These are phyloP conservation scores for Gasterosteus aculeatus DNA, from an alignment of 2,113 vertebrate species.

Conservation along the genomic window DNA sequence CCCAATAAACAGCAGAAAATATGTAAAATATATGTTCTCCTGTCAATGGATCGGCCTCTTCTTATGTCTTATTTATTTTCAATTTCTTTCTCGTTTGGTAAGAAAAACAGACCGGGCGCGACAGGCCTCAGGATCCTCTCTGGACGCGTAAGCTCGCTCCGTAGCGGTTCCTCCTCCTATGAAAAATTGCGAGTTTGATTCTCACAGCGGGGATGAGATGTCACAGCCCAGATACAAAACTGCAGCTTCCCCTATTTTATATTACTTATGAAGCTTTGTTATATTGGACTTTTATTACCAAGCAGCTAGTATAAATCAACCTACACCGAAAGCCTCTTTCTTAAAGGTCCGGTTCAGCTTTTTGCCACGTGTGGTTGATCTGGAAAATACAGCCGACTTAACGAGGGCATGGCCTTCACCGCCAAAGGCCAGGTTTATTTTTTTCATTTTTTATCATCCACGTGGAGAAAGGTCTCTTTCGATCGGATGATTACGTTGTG, in stretches of 20 bases:
- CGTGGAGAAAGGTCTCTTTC: constrained; percentile 55
- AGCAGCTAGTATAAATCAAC: constrained; percentile 10
- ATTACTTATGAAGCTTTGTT: not conserved
- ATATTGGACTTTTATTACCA: not conserved
- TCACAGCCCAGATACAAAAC: not conserved
- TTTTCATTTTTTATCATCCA: constrained; percentile 50
- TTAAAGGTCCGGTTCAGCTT: constrained; percentile 23
- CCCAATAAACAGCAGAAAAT: too few species aligned
- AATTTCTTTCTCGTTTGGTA: too few species aligned
- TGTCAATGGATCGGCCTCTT: too few species aligned
- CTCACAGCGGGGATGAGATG: not conserved
- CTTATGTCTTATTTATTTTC: too few species aligned
- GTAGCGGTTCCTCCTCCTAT: not conserved
- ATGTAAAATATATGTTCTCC: too few species aligned
- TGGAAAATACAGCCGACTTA: constrained; percentile 3
- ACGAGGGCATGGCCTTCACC: constrained; percentile 36
- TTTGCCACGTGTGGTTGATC: not conserved
- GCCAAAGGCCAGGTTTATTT: constrained; percentile 46
- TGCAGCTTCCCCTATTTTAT: not conserved
- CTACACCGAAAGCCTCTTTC: not conserved
- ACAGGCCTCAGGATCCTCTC: too few species aligned
- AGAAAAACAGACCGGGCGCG: too few species aligned
- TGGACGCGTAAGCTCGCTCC: too few species aligned
- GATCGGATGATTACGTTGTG: constrained; percentile 65
- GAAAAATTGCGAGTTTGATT: not conserved